Percentiles rank a stretch among this genome's conserved stretches.
phyloP scores from a whole-genome alignment of 2,797 vertebrate species.

The Masticophis lateralis region DNA sequence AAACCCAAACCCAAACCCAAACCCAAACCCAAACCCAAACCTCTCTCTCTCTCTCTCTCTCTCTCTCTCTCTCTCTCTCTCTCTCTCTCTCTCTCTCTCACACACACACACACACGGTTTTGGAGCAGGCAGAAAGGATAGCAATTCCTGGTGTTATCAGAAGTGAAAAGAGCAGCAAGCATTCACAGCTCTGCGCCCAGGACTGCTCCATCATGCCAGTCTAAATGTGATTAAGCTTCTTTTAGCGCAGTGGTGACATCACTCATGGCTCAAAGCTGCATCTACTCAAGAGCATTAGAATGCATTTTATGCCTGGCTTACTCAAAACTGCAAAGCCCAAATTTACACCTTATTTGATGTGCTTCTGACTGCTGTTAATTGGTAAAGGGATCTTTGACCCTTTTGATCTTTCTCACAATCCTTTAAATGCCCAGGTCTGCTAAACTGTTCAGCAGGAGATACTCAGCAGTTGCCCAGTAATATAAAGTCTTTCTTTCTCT shows the following conservation, averaged over 20 bases:
- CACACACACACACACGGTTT: slow-evolving; percentile 39
- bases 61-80: too few species aligned
- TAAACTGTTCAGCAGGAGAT: slow-evolving; percentile 86
- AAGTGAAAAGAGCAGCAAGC: slow-evolving; percentile 83
- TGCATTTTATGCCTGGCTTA: slow-evolving; percentile 85
- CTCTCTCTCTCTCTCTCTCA: too few species aligned
- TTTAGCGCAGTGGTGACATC: slow-evolving; percentile 81
- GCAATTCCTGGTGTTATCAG: slow-evolving; percentile 76
- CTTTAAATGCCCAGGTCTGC: slow-evolving; percentile 88
- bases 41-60: neutral
- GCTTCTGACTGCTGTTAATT: slow-evolving; percentile 86
- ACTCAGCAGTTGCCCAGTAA: slow-evolving; percentile 79
- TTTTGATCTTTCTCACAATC: slow-evolving; percentile 88
- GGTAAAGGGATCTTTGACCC: slow-evolving; percentile 87
- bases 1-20: too few species aligned
- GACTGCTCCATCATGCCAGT: slow-evolving; percentile 77
- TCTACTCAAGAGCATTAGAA: slow-evolving; percentile 84
- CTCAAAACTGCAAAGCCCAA: slow-evolving; percentile 88
- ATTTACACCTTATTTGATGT: slow-evolving; percentile 91
- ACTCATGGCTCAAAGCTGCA: slow-evolving; percentile 79
- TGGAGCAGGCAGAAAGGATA: slow-evolving; percentile 26
- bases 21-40: too few species aligned
- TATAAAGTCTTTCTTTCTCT: slow-evolving; percentile 72
- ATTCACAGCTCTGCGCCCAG: slow-evolving; percentile 80
- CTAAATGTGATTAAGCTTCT: slow-evolving; percentile 81